These are phyloP conservation scores for Drosophila tsacasi DNA, from an alignment of 1,140 invertebrate species.

Conservation along the genomic window DNA sequence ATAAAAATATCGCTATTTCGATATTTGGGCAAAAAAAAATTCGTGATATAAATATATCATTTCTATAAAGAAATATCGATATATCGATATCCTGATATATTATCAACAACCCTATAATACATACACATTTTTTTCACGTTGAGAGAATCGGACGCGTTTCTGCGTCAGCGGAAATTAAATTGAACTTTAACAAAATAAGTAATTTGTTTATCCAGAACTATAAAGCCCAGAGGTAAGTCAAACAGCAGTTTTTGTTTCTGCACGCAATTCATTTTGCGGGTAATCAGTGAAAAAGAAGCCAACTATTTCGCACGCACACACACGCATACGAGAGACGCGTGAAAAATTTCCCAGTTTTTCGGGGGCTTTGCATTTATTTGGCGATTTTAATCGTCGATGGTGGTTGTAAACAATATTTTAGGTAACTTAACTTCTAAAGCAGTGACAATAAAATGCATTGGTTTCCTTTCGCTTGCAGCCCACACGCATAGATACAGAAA, in stretches of 20 bases:
- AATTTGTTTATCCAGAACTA: conserved; percentile 48
- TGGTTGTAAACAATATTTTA: conserved; percentile 60
- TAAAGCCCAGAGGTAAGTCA: conserved; percentile 48
- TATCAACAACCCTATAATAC: no score
- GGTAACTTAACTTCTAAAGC: not conserved
- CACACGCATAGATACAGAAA: conserved; percentile 73
- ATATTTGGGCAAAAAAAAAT: no score
- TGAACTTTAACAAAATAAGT: conserved; percentile 25
- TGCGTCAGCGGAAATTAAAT: conserved; percentile 35
- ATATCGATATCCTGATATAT: no score
- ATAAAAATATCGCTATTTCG: no score
- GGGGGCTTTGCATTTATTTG: conserved; percentile 39
- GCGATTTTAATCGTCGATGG: conserved; percentile 37
- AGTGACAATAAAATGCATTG: conserved; percentile 24
- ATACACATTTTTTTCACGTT: conserved; percentile 43
- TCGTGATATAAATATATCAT: no score
- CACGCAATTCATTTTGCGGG: not conserved
- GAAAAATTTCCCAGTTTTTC: conserved; percentile 79
- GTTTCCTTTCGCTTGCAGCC: conserved; percentile 35
- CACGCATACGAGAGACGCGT: conserved; percentile 33
- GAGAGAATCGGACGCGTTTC: conserved; percentile 49
- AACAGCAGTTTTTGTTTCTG: no score
- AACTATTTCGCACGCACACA: conserved; percentile 5
- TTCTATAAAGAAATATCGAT: no score
- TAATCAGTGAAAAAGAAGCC: not conserved